These are phyloP conservation scores for Marmota monax DNA, from an alignment of 2,113 vertebrate genomes.

Conservation along the genomic window DNA sequence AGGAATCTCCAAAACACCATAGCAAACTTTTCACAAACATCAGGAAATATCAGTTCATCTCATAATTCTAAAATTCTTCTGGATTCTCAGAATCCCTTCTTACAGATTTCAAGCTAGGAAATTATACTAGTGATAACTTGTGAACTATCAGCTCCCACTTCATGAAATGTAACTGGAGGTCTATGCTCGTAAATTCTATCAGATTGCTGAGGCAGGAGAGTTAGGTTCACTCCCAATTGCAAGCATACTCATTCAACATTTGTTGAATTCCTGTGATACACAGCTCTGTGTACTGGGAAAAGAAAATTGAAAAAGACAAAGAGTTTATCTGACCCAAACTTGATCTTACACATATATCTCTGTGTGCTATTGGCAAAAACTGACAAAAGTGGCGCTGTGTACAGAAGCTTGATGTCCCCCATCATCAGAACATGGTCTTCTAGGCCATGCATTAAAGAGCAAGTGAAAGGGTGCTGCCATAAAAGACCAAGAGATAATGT, in stretches of 20 bases:
- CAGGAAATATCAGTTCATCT: not conserved
- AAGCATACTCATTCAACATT: not conserved
- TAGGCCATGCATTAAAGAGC: not conserved
- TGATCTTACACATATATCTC: not conserved
- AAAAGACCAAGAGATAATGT: not conserved
- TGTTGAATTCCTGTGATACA: not conserved
- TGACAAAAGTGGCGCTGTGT: not conserved
- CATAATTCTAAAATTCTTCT: constrained; percentile 17
- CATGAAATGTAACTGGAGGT: not conserved
- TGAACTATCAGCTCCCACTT: not conserved
- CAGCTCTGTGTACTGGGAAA: not conserved
- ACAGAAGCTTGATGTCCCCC: not conserved
- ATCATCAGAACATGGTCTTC: not conserved
- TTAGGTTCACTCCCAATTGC: not conserved
- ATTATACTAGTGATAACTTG: not conserved
- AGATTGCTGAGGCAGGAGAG: no score
- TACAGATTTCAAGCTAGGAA: not conserved
- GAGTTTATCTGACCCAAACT: not conserved
- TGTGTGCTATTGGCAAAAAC: not conserved
- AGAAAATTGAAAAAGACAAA: not conserved
- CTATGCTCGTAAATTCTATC: not conserved
- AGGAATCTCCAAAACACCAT: not conserved
- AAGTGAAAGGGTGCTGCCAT: not conserved
- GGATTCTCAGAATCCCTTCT: not conserved
- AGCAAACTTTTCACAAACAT: not conserved